phyloP scores from a whole-genome alignment of 2,113 vertebrate species.

The Pterocles orientalis region DNA sequence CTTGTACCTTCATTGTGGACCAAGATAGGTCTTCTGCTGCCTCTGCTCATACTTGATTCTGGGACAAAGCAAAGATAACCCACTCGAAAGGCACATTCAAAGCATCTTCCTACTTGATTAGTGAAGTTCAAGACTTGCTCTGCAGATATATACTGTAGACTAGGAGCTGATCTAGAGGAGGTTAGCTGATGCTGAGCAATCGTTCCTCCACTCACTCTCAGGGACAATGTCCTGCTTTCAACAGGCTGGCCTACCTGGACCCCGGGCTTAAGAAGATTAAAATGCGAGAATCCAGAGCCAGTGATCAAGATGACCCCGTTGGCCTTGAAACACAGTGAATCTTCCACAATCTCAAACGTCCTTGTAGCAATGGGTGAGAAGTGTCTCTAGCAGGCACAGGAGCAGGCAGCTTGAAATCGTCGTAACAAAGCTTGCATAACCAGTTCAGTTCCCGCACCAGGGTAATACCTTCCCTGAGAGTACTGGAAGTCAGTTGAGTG shows the following conservation, averaged over 20 bases:
- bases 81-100: not conserved
- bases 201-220: not conserved
- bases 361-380: not conserved
- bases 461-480: not conserved
- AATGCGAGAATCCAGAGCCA: not conserved
- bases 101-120: not conserved
- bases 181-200: not conserved
- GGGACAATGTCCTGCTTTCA: not conserved
- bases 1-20: not conserved
- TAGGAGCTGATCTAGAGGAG: not conserved
- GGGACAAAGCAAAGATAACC: not conserved
- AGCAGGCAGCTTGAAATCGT: not conserved
- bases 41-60: rapidly evolving
- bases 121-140: not conserved
- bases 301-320: not conserved
- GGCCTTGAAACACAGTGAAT: not conserved
- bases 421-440: not conserved
- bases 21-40: not conserved
- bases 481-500: conserved; percentile 20
- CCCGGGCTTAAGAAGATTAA: not conserved
- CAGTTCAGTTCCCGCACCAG: not conserved
- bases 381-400: not conserved
- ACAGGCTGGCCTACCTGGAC: not conserved
- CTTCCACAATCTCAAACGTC: not conserved
- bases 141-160: not conserved